phyloP scores from a whole-genome alignment of 2,113 vertebrate species.

The Solea senegalensis region DNA sequence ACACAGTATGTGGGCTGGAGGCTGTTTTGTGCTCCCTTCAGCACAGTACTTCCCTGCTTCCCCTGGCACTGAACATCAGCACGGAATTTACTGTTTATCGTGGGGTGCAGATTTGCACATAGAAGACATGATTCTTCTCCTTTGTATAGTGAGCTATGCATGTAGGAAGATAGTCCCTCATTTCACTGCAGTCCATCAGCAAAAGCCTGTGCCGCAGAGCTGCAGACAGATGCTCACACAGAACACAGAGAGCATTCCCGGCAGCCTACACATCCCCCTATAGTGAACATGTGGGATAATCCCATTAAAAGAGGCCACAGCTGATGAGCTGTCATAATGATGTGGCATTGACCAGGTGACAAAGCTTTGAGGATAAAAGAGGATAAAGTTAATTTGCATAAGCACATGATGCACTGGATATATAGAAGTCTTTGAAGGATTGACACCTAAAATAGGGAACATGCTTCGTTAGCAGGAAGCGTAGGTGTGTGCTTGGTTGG shows the following conservation, averaged over 20 bases:
- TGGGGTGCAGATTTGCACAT: too few species aligned
- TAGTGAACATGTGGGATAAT: slow-evolving; percentile 68
- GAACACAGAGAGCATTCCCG: slow-evolving; percentile 34
- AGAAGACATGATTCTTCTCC: not conserved
- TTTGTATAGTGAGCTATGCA: not conserved
- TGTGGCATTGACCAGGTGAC: slow-evolving; percentile 55
- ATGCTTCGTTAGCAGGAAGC: slow-evolving; percentile 35
- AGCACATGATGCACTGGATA: slow-evolving; percentile 27
- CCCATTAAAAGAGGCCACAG: slow-evolving; percentile 49
- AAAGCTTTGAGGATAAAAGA: slow-evolving; percentile 58
- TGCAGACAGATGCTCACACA: slow-evolving; percentile 44
- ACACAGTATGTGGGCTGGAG: not conserved
- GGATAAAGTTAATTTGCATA: slow-evolving; percentile 64
- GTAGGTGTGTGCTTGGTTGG: slow-evolving; percentile 2
- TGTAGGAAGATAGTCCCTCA: not conserved
- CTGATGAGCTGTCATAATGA: slow-evolving; percentile 53
- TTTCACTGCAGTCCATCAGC: not conserved
- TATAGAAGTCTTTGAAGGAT: slow-evolving; percentile 24
- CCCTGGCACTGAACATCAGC: not conserved
- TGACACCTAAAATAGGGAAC: slow-evolving; percentile 19
- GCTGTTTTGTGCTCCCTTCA: not conserved
- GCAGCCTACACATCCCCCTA: slow-evolving; percentile 48
- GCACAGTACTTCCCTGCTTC: not conserved
- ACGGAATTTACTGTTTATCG: not conserved
- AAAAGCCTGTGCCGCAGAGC: slow-evolving; percentile 11